phyloP scores from a whole-genome alignment of 37 sponge, comb jelly and placozoan species.

The Tethya wilhelma region DNA sequence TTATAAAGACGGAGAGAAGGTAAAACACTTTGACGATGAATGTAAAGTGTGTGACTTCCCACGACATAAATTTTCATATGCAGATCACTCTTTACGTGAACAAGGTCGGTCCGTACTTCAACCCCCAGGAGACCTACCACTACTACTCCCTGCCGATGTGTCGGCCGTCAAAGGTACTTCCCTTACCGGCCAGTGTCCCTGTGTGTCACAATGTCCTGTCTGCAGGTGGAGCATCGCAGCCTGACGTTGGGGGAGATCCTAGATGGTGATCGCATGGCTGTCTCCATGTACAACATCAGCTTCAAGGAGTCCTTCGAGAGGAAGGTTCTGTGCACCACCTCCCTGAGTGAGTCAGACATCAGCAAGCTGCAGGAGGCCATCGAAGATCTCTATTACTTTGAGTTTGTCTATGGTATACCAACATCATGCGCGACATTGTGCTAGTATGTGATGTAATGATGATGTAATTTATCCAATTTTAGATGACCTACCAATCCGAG shows the following conservation, averaged over 20 bases:
- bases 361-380: slow-evolving; percentile 68
- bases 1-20: slow-evolving; percentile 27
- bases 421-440: not conserved
- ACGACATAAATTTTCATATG: not conserved
- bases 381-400: slow-evolving; percentile 96
- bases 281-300: slow-evolving; percentile 73
- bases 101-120: slow-evolving; percentile 95
- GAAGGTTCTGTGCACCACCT: slow-evolving; percentile 65
- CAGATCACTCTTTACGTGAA: slow-evolving; percentile 87
- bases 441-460: not conserved
- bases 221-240: slow-evolving; percentile 78
- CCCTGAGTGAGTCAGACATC: slow-evolving; percentile 51
- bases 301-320: slow-evolving; percentile 74
- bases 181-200: too few relatives aligned
- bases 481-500: slow-evolving; percentile 91
- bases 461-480: not conserved
- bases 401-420: slow-evolving; percentile 90
- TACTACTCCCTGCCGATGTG: slow-evolving; percentile 92
- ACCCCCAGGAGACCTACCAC: slow-evolving; percentile 95
- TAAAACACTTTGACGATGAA: too few relatives aligned
- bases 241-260: slow-evolving; percentile 91
- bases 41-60: not conserved
- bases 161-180: slow-evolving; percentile 78
- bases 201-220: too few relatives aligned
- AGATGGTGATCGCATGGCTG: slow-evolving; percentile 93